Base-by-base conservation (phyloP, 1,140 invertebrate species). In the Octopus sinensis region DNA sequence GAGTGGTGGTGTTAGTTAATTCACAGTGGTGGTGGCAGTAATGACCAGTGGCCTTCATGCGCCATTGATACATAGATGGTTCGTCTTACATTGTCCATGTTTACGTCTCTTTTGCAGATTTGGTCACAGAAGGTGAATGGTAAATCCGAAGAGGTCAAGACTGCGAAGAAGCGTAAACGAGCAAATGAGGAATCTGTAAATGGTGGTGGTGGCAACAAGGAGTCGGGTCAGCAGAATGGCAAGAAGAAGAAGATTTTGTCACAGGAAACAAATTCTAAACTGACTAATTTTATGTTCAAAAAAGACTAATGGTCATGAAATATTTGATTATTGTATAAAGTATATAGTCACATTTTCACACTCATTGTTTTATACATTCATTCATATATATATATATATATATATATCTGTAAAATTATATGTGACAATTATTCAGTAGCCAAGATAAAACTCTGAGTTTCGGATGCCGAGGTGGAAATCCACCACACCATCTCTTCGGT, bases 91-190 rank as follows among this genome's bases (percentile, higher is more conserved):
- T 76, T 17, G 76, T 76, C 30, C 12, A 54, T 68, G 54, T 6
- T 51, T 80, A 43, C 52, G n/a, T 84, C 76, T 76, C n/a, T 80
- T 68, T 81, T 76, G 30, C 43, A 88, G 87, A 79, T 83, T 54
- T 88, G 86, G 86, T 78, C 86, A n/a, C 82, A 86, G 62, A 87
- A 87, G 79, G 83, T 85, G 7, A 87, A 86, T 71, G 17, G n/a
- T 23, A 53, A 76, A 54, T 75, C 17, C 6, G 76, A 81, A 17
- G 79, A 77, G 75, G 80, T 75, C 77, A 84, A 83, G 54, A 80
- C 81, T 62, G 83, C 82, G 12, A 56, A 85, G 80, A 88, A 88
- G 76, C 76, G 86, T 71, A 87, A 89, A 84, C 62, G 84, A 82
- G 78, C 85, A 7, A 82, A 83, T 10, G 79, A 81, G 5, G 81